Evolutionary conservation across 2,888 invertebrate species (phyloP).

Genomic region (Pheosia gnoma): DNA sequence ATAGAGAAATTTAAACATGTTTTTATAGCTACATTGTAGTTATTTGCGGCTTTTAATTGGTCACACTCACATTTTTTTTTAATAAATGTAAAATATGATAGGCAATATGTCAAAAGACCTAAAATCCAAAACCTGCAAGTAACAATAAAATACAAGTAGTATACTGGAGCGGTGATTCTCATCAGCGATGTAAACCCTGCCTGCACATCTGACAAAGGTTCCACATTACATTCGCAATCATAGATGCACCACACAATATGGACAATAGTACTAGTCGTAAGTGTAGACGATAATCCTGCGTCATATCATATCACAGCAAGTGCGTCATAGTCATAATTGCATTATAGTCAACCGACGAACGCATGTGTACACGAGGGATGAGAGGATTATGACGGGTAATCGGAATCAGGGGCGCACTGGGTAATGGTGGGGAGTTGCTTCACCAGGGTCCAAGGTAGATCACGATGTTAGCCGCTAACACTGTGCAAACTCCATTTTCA

Average conservation of each 20-base stretch:
- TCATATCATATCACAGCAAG: constrained; percentile 40
- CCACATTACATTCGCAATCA: constrained; percentile 25
- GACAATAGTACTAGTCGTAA: constrained; percentile 35
- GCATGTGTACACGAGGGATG: constrained; percentile 17
- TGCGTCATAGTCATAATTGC: constrained; percentile 25
- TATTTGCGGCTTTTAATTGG: constrained; percentile 59
- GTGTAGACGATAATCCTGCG: constrained; percentile 28
- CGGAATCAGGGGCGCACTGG: not conserved
- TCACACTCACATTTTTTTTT: constrained; percentile 43
- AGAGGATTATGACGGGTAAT: constrained; percentile 14
- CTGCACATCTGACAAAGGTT: constrained; percentile 43
- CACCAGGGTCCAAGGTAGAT: constrained; percentile 12
- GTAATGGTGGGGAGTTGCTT: not conserved
- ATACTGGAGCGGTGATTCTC: constrained; percentile 59
- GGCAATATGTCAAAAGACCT: constrained; percentile 73
- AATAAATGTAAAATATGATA: constrained; percentile 60
- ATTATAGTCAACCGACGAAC: constrained; percentile 22
- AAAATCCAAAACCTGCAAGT: constrained; percentile 69
- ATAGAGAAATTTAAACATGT: constrained; percentile 45
- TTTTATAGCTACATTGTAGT: constrained; percentile 45
- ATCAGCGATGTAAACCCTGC: constrained; percentile 41
- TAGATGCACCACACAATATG: constrained; percentile 29
- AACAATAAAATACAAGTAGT: constrained; percentile 63
- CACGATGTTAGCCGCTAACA: constrained; percentile 9
- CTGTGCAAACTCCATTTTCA: constrained; percentile 14